Evolutionary conservation across 2,888 invertebrate species (phyloP).

Genomic region (Amphipyra tragopoginis): DNA sequence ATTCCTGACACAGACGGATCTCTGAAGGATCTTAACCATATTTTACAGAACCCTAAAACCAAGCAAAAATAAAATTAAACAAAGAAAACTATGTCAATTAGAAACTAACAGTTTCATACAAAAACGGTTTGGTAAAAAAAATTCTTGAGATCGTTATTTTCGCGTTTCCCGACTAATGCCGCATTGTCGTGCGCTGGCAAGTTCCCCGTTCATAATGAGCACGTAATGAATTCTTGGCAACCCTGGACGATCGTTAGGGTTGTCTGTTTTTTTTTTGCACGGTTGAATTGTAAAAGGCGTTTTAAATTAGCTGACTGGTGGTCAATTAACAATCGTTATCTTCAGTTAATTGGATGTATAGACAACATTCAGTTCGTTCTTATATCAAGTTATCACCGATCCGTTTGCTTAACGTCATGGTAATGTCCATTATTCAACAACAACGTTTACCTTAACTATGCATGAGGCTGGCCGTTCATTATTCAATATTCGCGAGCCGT

Average conservation of each 20-base stretch:
- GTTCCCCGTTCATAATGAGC: conserved; percentile 36
- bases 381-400: no score
- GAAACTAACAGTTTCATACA: conserved; percentile 22
- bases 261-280: neutral
- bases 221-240: conserved; percentile 57
- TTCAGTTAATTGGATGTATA: no score
- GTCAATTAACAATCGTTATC: no score
- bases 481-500: no score
- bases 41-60: neutral
- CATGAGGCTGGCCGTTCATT: no score
- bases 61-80: conserved; percentile 7
- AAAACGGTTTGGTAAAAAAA: conserved; percentile 32
- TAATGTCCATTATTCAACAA: no score
- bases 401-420: no score
- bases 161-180: conserved; percentile 40
- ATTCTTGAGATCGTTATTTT: conserved; percentile 41
- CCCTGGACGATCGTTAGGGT: conserved; percentile 26
- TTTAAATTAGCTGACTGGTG: neutral
- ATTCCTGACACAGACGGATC: no score
- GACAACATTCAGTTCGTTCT: no score
- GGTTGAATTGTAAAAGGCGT: conserved; percentile 5
- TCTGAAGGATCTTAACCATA: no score
- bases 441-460: no score
- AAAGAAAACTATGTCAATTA: conserved; percentile 24
- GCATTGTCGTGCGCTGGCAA: conserved; percentile 48